phyloP scores from a whole-genome alignment of 2,113 vertebrate species.

The Laticauda laticaudata region DNA sequence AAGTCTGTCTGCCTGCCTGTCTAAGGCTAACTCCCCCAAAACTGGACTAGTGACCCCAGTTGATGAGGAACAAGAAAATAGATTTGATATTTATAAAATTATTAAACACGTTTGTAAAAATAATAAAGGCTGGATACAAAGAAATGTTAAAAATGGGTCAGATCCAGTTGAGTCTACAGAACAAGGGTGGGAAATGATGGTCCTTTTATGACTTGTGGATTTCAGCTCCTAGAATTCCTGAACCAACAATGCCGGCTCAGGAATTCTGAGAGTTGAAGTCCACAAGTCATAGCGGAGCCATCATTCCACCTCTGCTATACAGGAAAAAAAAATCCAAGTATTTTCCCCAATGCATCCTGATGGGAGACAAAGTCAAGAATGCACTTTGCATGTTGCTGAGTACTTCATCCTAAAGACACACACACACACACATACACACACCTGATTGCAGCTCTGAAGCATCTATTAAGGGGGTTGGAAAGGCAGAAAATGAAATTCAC shows the following conservation, averaged over 20 bases:
- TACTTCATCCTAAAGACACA: background rate
- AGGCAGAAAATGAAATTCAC: background rate
- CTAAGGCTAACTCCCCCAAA: background rate
- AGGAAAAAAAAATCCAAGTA: background rate
- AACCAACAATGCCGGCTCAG: background rate
- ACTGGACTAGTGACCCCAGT: background rate
- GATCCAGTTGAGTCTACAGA: background rate
- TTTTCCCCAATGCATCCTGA: background rate
- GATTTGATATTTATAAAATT: background rate
- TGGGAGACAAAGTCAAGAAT: background rate
- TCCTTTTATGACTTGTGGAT: too few relatives aligned
- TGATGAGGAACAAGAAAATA: background rate
- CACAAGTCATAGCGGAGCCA: background rate
- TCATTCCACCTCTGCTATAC: background rate
- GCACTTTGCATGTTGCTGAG: background rate
- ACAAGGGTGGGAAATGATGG: background rate
- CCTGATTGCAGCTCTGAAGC: background rate
- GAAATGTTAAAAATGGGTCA: background rate
- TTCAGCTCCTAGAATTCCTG: too few relatives aligned
- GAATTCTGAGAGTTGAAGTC: background rate
- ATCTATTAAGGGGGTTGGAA: background rate
- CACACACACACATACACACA: background rate
- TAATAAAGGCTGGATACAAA: too few relatives aligned
- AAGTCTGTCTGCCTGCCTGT: background rate
- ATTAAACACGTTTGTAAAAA: too few relatives aligned